Evolutionary conservation across 2,888 invertebrate genomes (phyloP), one percentile per base, ranked within the genome.

Genomic region (Parochlus steinenii): DNA sequence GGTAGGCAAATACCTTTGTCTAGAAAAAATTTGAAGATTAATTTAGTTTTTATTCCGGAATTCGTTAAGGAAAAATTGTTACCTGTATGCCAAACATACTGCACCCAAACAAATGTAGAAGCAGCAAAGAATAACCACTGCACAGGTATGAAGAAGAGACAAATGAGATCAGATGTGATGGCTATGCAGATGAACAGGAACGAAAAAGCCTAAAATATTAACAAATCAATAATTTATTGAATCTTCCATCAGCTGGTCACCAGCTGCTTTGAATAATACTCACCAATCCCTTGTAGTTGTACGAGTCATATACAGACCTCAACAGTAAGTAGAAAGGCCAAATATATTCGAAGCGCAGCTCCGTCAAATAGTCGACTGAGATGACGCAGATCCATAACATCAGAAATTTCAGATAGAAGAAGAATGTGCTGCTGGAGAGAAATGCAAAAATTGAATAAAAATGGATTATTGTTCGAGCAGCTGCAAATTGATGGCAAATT

Each of bases 31-130:
- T 29, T 12, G 5, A 11, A 32, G 23, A 35, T 24, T 20, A 24
- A 20, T 11, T 19, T 28, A 24, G 33, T 14, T 6, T 17, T 6
- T 37, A 20, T 14, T 23, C 17, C 19, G 36, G 33, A 26, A 36
- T 27, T 24, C 16, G 36, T 23, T 22, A 32, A 26, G 3, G 6
- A 10, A 33, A 37, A 6, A n/a, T 18, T 4, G 23, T 44, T 64
- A 82, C 92, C 90, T 70, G 90, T 87, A 62, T 89, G 87, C 92
- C 92, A 95, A 45, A 93, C 86, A 61, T 89, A 92, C 62, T 95
- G 93, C 53, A 95, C 86, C 93, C 93, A 97, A 44, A 97, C 93
- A 62, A 95, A 97, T 52, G 93, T 93, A 64, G 92, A 92, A 51
- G 95, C 95, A 42, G 87, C 85, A 61, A 97, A 93, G 63, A 95